Evolutionary conservation across 2,113 vertebrate species (phyloP).

Genomic region (Sapajus apella): DNA sequence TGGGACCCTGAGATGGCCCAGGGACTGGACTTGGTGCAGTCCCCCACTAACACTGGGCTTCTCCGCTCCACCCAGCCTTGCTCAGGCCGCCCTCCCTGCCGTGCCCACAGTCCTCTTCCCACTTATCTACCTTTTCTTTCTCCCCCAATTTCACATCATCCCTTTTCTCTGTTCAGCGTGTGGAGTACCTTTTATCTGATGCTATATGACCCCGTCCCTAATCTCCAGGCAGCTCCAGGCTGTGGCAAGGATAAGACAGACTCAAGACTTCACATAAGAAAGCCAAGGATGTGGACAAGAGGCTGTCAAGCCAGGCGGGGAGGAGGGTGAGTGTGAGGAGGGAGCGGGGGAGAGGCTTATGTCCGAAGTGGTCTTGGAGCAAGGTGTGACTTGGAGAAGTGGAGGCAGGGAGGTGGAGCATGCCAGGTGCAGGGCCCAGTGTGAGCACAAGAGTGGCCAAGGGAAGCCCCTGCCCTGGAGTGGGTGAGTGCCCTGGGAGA

Average conservation of each 20-base stretch:
- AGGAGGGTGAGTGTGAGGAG: not conserved
- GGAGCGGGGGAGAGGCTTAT: accelerated
- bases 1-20: not conserved
- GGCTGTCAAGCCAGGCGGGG: not conserved
- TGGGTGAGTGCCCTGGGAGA: not conserved
- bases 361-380: not conserved
- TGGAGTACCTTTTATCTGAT: too few species aligned
- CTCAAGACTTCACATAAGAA: not conserved
- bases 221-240: not conserved
- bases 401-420: not conserved
- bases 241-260: not conserved
- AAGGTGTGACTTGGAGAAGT: not conserved
- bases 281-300: not conserved
- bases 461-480: accelerated
- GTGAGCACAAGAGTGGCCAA: not conserved
- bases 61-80: not conserved
- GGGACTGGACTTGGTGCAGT: not conserved
- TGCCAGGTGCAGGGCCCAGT: accelerated
- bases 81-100: not conserved
- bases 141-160: not conserved
- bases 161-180: not conserved
- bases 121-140: not conserved
- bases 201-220: not conserved
- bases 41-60: not conserved
- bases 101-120: not conserved